These are phyloP conservation scores for Hydrozoanthus tunicans DNA, from an alignment of 64 coral and sea anemone species.

Conservation along the genomic window DNA sequence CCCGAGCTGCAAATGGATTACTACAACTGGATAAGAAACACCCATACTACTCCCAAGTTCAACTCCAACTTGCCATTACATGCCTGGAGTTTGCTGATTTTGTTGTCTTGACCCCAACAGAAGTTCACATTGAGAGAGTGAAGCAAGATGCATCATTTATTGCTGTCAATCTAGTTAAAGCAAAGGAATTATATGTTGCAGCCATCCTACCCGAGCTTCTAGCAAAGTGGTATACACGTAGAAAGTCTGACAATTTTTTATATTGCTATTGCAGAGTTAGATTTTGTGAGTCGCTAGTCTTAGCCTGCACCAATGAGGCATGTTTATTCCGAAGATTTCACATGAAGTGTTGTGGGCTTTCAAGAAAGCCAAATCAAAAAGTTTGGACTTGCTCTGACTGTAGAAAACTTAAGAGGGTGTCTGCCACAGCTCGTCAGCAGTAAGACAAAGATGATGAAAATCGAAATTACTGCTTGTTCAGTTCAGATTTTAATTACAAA, in stretches of 20 bases:
- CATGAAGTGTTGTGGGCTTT: conserved; percentile 20
- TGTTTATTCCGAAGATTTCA: conserved; percentile 35
- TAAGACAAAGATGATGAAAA: background rate
- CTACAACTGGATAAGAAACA: conserved; percentile 19
- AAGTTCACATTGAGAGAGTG: conserved; percentile 33
- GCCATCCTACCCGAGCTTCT: conserved; percentile 70
- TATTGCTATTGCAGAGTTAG: conserved; percentile 35
- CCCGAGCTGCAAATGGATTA: background rate
- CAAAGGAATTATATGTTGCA: conserved; percentile 60
- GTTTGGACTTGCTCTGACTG: conserved; percentile 31
- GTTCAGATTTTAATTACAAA: too few species aligned
- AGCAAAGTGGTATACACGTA: conserved; percentile 56
- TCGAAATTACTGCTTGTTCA: too few species aligned
- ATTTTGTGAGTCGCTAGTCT: conserved; percentile 9
- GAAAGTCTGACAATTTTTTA: conserved; percentile 36
- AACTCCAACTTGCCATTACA: conserved; percentile 38
- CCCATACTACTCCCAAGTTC: conserved; percentile 30
- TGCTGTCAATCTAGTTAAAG: conserved; percentile 50
- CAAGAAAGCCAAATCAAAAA: conserved; percentile 26
- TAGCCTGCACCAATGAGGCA: conserved; percentile 32
- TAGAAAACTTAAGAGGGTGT: background rate
- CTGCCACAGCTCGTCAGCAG: conserved; percentile 7
- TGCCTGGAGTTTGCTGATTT: conserved; percentile 17
- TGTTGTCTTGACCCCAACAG: conserved; percentile 12
- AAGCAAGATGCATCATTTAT: conserved; percentile 43